A percentile compares a stretch with the other conserved stretches of the same genome.
Conservation (phyloP, 2,888 invertebrate genomes). For the Habroteleia sp. region DNA sequence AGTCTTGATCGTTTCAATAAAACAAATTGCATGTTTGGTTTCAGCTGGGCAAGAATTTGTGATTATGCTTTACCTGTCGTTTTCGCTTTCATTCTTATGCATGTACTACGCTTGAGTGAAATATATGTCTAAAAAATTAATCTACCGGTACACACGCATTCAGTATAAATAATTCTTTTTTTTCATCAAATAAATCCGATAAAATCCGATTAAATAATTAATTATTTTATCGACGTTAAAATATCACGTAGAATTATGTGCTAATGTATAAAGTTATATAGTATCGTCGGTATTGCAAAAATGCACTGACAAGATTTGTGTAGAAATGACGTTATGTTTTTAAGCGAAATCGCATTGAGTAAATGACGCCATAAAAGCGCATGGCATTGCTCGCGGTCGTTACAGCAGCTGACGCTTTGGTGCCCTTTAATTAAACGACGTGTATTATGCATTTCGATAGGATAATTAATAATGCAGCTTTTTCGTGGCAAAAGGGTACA, state of each 20-base stretch:
- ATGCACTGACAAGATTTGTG: conserved; percentile 18
- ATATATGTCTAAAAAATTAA: too few relatives aligned
- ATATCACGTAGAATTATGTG: not conserved
- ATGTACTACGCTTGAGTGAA: too few relatives aligned
- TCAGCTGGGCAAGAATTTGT: conserved; percentile 18
- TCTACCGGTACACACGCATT: too few relatives aligned
- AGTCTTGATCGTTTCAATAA: conserved; percentile 15
- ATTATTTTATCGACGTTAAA: too few relatives aligned
- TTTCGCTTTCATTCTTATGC: too few relatives aligned
- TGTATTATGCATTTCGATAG: conserved; percentile 56
- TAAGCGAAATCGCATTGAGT: conserved; percentile 13
- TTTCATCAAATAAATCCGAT: too few relatives aligned
- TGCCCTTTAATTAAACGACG: conserved; percentile 59
- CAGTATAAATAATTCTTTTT: too few relatives aligned
- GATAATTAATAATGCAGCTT: conserved; percentile 62
- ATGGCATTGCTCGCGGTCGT: conserved; percentile 38
- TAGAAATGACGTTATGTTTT: conserved; percentile 49
- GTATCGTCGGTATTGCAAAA: conserved; percentile 12
- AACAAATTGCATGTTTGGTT: conserved; percentile 24
- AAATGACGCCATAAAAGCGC: conserved; percentile 53
- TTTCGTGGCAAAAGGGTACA: conserved; percentile 46
- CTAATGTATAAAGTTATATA: not conserved
- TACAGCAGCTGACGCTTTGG: conserved; percentile 56
- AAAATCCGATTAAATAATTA: too few relatives aligned
- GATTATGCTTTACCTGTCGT: conserved; percentile 7